Base-by-base conservation (phyloP, 1,140 invertebrate genomes). In the Diploscapter pachys region DNA sequence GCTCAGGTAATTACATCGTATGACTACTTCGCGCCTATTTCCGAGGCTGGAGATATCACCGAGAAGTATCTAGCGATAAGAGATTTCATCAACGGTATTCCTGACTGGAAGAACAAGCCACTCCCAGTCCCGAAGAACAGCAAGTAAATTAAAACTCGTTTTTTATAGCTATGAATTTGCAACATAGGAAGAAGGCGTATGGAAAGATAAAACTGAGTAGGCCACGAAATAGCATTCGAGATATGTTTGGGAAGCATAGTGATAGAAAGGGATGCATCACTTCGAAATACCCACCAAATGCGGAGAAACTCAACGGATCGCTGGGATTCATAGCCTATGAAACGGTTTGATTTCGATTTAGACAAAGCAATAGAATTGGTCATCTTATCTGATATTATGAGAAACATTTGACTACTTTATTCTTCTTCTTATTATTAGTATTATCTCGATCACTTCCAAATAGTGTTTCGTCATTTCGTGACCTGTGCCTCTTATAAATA, bases 21-120 rank as follows among this genome's bases (percentile, higher is more conserved):
- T 56, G 74, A 75, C 62, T 75, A 74, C 5, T 71, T 61, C 9
- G 74, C 74, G 51, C 74, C 74, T 9, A 70, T 75, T 3, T 62
- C 56, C 9, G 74, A 75, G 54, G 13, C 50, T 51, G 74, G 74
- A 9, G 68, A 70, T 13, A n/a, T 57, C 2, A 52, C n/a, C 5
- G 4, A 48, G 3, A 74, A 64, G 3, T 70, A 55, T n/a, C 57
- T 55, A 8, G 54, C 11, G 11, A 64, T 75, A 5, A 63, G 68
- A 65, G 9, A 71, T 11, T 75, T 53, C 53, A 71, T 75, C 11
- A 62, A 6, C 3, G 56, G 50, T 2, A 55, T 71, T 50, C 51
- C 57, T 11, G 68, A 61, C n/a, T 75, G 74, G 74, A 2, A 61
- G 5, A n/a, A 71, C 59, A 48, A 67, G 53, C 74, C 74, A n/a